Percentiles rank a stretch among this genome's conserved stretches.
Evolutionary conservation across 2,797 vertebrate genomes (phyloP).

Genomic region (Crenichthys baileyi): DNA sequence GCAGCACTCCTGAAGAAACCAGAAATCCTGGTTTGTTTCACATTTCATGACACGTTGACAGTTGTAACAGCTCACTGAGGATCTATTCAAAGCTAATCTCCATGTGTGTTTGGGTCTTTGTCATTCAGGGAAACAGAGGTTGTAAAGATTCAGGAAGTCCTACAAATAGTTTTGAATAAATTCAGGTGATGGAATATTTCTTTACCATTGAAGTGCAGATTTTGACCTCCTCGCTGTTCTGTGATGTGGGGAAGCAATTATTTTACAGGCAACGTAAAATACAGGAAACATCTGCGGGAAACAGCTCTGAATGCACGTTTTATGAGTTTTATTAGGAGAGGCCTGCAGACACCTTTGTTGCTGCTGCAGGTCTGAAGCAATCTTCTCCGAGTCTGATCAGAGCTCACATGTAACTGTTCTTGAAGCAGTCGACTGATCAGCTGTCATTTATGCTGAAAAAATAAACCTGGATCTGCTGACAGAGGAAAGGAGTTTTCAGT

Average conservation of each 20-base stretch:
- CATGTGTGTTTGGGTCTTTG: background rate
- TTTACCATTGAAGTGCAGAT: background rate
- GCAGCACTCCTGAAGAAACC: too few species aligned
- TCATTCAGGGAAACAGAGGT: background rate
- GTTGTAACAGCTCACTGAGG: too few species aligned
- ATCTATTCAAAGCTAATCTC: background rate
- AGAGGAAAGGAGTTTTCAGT: too few species aligned
- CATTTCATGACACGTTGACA: background rate
- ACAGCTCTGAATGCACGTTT: background rate
- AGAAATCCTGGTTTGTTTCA: background rate
- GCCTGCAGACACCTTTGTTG: background rate
- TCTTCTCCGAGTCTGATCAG: background rate
- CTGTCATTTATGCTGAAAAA: too few species aligned
- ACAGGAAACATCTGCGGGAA: background rate
- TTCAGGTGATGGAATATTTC: background rate
- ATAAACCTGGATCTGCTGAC: too few species aligned
- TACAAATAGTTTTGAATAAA: background rate
- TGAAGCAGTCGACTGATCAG: too few species aligned
- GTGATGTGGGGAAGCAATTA: background rate
- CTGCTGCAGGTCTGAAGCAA: background rate
- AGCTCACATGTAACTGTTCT: too few species aligned
- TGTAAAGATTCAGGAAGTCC: background rate
- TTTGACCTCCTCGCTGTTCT: background rate
- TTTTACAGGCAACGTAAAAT: background rate
- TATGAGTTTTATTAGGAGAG: background rate